These are phyloP conservation scores for Cetonia aurata DNA, from an alignment of 2,888 invertebrate species.

Conservation along the genomic window DNA sequence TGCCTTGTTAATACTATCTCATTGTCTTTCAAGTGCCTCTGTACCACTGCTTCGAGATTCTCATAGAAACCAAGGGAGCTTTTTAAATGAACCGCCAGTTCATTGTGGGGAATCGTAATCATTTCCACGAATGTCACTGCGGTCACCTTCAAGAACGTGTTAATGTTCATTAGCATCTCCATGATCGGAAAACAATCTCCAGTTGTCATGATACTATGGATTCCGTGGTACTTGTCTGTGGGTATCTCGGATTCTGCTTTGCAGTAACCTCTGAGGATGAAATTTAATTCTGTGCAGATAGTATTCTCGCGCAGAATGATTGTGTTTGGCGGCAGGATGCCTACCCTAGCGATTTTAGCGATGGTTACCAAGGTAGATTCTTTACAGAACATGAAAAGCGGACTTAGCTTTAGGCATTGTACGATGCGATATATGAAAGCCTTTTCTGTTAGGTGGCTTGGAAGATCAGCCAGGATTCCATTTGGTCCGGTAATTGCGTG, in stretches of 20 bases:
- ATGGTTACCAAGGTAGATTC: constrained; percentile 28
- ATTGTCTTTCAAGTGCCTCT: constrained; percentile 40
- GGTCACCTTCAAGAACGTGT: constrained; percentile 43
- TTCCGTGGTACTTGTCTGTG: constrained; percentile 45
- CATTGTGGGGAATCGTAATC: constrained; percentile 39
- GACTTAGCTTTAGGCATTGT: constrained; percentile 41
- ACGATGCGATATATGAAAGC: constrained; percentile 42
- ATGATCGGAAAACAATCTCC: constrained; percentile 49
- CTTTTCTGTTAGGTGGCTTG: constrained; percentile 43
- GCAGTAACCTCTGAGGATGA: constrained; percentile 49
- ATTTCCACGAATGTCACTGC: constrained; percentile 48
- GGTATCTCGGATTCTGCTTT: constrained; percentile 45
- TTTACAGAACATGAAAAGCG: constrained; percentile 45
- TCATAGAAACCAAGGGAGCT: constrained; percentile 30
- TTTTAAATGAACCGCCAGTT: constrained; percentile 44
- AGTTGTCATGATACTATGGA: constrained; percentile 35
- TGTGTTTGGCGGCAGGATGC: constrained; percentile 45
- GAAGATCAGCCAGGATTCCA: constrained; percentile 44
- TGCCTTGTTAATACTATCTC: constrained; percentile 39
- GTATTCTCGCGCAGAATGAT: constrained; percentile 37
- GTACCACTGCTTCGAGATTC: constrained; percentile 25
- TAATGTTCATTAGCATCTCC: constrained; percentile 48
- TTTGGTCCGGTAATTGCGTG: constrained; percentile 34
- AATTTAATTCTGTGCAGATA: constrained; percentile 31
- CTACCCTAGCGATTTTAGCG: constrained; percentile 23